phyloP scores from a whole-genome alignment of 1,140 invertebrate genomes.

The Bombyx mori region DNA sequence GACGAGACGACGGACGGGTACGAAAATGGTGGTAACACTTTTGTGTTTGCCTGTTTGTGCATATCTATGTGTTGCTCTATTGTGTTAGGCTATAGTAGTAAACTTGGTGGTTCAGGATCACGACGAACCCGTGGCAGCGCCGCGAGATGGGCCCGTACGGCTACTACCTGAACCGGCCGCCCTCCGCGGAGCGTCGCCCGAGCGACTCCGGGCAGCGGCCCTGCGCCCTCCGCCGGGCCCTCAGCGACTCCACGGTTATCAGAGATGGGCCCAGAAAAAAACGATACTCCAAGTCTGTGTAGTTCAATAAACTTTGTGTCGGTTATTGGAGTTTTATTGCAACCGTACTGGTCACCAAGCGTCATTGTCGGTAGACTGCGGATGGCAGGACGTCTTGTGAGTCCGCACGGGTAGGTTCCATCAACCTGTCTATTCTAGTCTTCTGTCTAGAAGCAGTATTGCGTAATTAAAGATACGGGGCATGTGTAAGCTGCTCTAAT shows the following conservation, averaged over 20 bases:
- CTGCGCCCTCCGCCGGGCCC: conserved; percentile 29
- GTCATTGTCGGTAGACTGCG: too few relatives aligned
- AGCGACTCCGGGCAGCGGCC: conserved; percentile 22
- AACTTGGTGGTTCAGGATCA: conserved; percentile 24
- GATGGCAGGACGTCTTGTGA: background rate
- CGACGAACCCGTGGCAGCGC: conserved; percentile 51
- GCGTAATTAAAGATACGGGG: too few relatives aligned
- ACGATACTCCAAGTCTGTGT: conserved; percentile 54
- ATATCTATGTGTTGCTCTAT: background rate
- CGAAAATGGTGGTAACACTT: too few relatives aligned
- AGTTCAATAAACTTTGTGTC: conserved; percentile 3
- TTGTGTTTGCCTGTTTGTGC: too few relatives aligned
- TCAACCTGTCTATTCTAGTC: too few relatives aligned
- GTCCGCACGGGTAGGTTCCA: too few relatives aligned
- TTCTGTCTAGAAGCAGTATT: too few relatives aligned
- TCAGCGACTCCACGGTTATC: conserved; percentile 47
- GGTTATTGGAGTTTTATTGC: too few relatives aligned
- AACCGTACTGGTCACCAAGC: too few relatives aligned
- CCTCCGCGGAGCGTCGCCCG: conserved; percentile 23
- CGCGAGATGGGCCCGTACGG: conserved; percentile 59
- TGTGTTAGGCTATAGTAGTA: background rate
- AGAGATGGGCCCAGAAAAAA: conserved; percentile 42
- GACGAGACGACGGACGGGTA: too few relatives aligned
- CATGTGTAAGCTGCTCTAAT: too few relatives aligned
- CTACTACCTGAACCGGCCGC: conserved; percentile 53